A percentile compares a stretch with the other conserved stretches of the same genome.
phyloP scores from a whole-genome alignment of 2,888 invertebrate genomes.

The Hemistola chrysoprasaria region DNA sequence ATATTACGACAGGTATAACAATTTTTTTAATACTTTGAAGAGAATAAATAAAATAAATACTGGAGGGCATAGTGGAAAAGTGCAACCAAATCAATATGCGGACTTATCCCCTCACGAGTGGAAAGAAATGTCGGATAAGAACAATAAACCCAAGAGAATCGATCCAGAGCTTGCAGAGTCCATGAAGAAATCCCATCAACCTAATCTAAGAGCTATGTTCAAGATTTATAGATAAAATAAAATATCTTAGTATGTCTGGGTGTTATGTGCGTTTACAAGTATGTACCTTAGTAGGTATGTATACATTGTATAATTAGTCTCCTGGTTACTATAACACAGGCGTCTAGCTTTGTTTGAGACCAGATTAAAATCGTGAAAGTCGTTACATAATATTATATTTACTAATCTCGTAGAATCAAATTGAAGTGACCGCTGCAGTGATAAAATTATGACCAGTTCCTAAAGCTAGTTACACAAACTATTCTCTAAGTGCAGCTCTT shows the following conservation, averaged over 20 bases:
- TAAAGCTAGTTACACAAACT: conserved; percentile 27
- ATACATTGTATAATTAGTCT: too few relatives aligned
- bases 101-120: conserved; percentile 45
- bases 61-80: conserved; percentile 18
- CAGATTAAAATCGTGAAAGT: too few relatives aligned
- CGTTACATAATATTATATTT: too few relatives aligned
- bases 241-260: too few relatives aligned
- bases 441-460: conserved; percentile 13
- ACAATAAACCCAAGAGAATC: conserved; percentile 22
- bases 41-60: conserved; percentile 51
- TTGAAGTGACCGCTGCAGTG: conserved; percentile 1
- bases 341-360: too few relatives aligned
- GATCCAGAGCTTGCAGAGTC: conserved; percentile 40
- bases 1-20: conserved; percentile 42
- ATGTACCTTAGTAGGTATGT: too few relatives aligned
- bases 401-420: conserved; percentile 1
- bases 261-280: too few relatives aligned
- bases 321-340: too few relatives aligned
- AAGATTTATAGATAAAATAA: too few relatives aligned
- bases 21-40: conserved; percentile 50
- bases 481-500: conserved; percentile 26
- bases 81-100: conserved; percentile 46
- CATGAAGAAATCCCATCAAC: conserved; percentile 9
- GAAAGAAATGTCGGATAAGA: conserved; percentile 8
- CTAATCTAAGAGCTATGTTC: conserved; percentile 25